Conservation (phyloP, 2,797 vertebrate genomes). For the Rhincodon typus region DNA sequence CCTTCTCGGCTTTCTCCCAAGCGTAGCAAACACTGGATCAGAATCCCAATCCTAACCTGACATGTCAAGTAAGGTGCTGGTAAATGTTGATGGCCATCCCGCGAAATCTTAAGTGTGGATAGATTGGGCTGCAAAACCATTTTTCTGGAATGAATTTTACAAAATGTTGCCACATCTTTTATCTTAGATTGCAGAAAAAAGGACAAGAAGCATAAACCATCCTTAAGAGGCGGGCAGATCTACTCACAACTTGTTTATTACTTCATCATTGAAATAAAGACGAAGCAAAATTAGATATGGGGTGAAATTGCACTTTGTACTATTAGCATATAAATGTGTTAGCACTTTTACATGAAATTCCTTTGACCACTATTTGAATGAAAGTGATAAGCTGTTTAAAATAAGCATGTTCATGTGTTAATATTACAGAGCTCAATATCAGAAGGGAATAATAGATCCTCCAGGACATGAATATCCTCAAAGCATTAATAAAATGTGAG, state of each 20-base stretch:
- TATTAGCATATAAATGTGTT: conserved; percentile 15
- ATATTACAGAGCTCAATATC: conserved; percentile 14
- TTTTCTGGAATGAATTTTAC: neutral
- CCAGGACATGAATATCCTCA: conserved; percentile 1
- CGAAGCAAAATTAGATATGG: neutral
- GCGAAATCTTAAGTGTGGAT: neutral
- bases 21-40: neutral
- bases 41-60: neutral
- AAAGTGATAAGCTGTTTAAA: conserved; percentile 24
- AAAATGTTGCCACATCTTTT: neutral
- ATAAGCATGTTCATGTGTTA: conserved; percentile 26
- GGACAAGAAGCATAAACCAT: neutral
- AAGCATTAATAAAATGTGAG: conserved; percentile 26
- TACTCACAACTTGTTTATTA: neutral
- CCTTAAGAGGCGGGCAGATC: neutral
- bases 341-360: conserved; percentile 18
- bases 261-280: neutral
- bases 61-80: neutral
- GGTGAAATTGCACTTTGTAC: conserved; percentile 2
- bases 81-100: neutral
- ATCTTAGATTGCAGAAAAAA: neutral
- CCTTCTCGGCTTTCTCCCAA: neutral
- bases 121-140: neutral
- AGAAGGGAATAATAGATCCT: conserved; percentile 30
- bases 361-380: conserved; percentile 24